A percentile compares a stretch with the other conserved stretches of the same genome.
Evolutionary conservation across 2,113 vertebrate species (phyloP).

Genomic region (Cottus gobio): DNA sequence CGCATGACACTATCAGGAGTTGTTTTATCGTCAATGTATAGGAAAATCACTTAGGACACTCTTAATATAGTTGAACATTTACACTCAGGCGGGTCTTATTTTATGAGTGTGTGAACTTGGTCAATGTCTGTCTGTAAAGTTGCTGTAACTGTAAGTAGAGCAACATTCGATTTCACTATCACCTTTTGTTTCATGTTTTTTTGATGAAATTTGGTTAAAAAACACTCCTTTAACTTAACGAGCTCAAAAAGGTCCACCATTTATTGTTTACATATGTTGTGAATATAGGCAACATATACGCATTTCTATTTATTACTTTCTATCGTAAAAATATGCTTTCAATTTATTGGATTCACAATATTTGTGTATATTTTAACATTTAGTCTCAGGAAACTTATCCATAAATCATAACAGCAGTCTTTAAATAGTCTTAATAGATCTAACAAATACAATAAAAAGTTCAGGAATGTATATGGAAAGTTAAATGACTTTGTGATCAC

Average conservation of each 20-base stretch:
- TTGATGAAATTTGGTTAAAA: background rate
- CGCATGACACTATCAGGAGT: constrained; percentile 46
- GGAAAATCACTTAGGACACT: constrained; percentile 35
- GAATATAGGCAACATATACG: background rate
- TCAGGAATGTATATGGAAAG: constrained; percentile 9
- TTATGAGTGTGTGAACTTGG: background rate
- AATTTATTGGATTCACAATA: background rate
- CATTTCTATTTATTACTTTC: background rate
- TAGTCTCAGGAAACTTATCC: background rate
- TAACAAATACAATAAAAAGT: constrained; percentile 29
- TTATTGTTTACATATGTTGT: background rate
- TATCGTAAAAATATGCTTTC: background rate
- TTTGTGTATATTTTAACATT: background rate
- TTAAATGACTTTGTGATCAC: constrained; percentile 7
- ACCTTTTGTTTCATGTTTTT: constrained; percentile 6
- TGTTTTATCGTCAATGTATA: constrained; percentile 40
- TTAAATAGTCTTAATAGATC: background rate
- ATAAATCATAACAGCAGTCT: background rate
- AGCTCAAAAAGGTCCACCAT: background rate
- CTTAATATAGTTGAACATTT: constrained; percentile 11
- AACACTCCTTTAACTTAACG: background rate
- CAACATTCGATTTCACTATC: background rate
- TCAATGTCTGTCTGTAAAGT: background rate
- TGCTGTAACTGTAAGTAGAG: background rate
- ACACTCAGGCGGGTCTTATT: constrained; percentile 11